Evolutionary conservation across 2,888 invertebrate genomes (phyloP), one percentile per base, ranked within the genome.

Genomic region (Rugalucina vietnamica): DNA sequence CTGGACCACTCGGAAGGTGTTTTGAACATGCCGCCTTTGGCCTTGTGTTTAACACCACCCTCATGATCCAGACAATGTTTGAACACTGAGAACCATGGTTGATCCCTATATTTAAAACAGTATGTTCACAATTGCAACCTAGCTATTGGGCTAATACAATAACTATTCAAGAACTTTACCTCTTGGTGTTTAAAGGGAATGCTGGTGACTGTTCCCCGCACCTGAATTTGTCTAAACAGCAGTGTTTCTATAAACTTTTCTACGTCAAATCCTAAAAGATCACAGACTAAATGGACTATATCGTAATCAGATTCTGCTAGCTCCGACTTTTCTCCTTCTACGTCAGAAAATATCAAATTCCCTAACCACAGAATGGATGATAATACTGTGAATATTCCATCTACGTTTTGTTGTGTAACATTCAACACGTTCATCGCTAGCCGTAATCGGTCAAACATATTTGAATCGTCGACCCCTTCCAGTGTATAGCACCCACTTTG

Each of bases 171-270:
- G 10, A 43, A 43, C 10, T 90, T 84, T 87, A 93, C 93, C 92
- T 93, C 93, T 79, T 92, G 92, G 76, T 92, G 83, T 86, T 93
- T 93, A 88, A 90, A 93, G 14, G 93, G 93, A 81, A 93, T 93
- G 85, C 91, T 92, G 79, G 93, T 93, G 54, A 93, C 89, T 54
- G 92, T 93, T 70, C 93, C 93, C 3, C 93, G 88, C 24, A 93
- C 93, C 76, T 93, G 92, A 75, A 93, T 92, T 86, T 93, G 93
- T 65, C 93, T 76, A 83, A 89, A 92, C 74, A 93, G 82, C 65
- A 91, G 79, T 24, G 90, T 88, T 65, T 92, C 91, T 39, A 83
- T 86, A 73, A 93, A 88, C 37, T 82, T 84, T n/a, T 91, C 91
- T n/a, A 89, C 65, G 32, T 91, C 88, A 82, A 93, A 89, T 65